Percentiles rank a stretch among this genome's conserved stretches.
Evolutionary conservation across 2,888 invertebrate species (phyloP).

Genomic region (Alcis repandata): DNA sequence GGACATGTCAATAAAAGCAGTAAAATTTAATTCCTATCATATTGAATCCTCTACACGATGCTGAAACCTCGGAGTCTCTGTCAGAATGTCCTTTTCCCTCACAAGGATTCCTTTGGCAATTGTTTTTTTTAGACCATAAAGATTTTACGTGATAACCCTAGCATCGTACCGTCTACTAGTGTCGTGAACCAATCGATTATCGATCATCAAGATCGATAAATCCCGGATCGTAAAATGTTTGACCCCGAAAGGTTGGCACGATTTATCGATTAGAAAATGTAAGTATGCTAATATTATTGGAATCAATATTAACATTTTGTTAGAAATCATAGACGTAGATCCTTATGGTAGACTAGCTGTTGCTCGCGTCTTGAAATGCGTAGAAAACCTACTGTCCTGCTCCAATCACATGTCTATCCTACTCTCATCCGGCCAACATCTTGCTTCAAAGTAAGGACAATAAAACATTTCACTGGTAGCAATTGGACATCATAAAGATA

Average conservation of each 20-base stretch:
- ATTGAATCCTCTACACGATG: slow-evolving; percentile 69
- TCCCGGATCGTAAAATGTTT: slow-evolving; percentile 68
- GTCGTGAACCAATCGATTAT: slow-evolving; percentile 67
- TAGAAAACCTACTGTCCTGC: too few relatives aligned
- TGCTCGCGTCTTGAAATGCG: too few relatives aligned
- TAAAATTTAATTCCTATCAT: slow-evolving; percentile 74
- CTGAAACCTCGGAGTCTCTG: too few relatives aligned
- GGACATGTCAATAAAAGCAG: slow-evolving; percentile 56
- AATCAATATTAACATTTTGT: slow-evolving; percentile 67
- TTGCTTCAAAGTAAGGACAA: too few relatives aligned
- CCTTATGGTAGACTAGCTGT: too few relatives aligned
- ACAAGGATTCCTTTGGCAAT: slow-evolving; percentile 65
- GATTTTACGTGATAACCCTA: slow-evolving; percentile 78
- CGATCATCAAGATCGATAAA: slow-evolving; percentile 74
- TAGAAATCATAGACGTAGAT: slow-evolving; percentile 56
- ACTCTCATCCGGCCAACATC: too few relatives aligned
- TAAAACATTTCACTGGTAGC: background rate
- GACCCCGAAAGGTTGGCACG: slow-evolving; percentile 74
- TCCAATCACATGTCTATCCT: too few relatives aligned
- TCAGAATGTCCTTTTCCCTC: too few relatives aligned
- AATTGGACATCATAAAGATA: background rate
- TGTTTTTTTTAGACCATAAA: slow-evolving; percentile 66
- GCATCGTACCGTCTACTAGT: slow-evolving; percentile 60
- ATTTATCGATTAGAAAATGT: slow-evolving; percentile 73
- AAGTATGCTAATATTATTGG: slow-evolving; percentile 69